phyloP scores from a whole-genome alignment of 2,113 vertebrate species.

The Pelecanoides urinatrix region DNA sequence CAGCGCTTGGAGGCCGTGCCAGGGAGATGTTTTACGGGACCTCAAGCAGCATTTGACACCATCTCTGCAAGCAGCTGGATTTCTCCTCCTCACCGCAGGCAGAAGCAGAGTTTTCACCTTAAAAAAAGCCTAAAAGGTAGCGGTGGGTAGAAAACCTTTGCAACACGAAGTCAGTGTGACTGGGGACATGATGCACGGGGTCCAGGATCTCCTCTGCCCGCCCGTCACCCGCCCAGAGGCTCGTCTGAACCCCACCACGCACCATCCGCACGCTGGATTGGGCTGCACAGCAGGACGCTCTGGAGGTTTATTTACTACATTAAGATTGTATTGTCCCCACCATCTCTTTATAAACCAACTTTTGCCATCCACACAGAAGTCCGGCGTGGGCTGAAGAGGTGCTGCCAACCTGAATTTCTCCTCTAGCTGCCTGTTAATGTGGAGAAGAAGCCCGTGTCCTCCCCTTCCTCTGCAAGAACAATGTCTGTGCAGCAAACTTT shows the following conservation, averaged over 20 bases:
- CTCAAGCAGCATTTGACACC: not conserved
- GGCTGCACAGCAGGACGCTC: not conserved
- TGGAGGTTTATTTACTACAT: not conserved
- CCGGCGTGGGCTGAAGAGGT: not conserved
- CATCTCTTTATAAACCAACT: not conserved
- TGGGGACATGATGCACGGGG: fast-evolving
- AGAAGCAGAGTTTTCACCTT: not conserved
- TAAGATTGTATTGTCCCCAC: too few species aligned
- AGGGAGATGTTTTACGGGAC: not conserved
- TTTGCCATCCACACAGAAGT: not conserved
- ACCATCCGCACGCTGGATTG: too few species aligned
- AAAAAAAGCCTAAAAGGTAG: not conserved
- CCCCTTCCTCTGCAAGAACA: not conserved
- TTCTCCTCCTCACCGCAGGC: not conserved
- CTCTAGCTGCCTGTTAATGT: not conserved
- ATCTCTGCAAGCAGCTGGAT: not conserved
- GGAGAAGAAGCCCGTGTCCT: not conserved
- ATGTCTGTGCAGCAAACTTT: not conserved
- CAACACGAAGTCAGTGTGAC: not conserved
- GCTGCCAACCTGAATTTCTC: not conserved
- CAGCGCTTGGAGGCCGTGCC: not conserved
- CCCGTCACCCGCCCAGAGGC: fast-evolving
- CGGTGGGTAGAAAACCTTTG: not conserved
- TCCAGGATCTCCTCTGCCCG: not conserved
- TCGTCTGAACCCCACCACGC: not conserved